These are phyloP conservation scores for Eubucco bourcierii DNA, from an alignment of 2,113 vertebrate species.

Conservation along the genomic window DNA sequence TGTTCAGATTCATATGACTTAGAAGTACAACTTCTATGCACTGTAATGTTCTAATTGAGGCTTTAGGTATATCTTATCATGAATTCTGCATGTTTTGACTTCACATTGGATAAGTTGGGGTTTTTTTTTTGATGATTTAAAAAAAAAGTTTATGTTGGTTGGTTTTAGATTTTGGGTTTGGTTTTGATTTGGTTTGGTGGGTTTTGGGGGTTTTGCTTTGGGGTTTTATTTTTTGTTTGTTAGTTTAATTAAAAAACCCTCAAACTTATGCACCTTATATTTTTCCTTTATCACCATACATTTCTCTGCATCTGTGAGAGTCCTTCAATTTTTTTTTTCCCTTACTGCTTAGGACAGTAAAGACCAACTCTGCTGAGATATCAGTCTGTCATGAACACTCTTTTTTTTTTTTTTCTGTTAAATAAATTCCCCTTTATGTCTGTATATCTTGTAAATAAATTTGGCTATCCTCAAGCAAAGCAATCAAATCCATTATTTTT, in stretches of 20 bases:
- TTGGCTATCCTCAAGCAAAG: not conserved
- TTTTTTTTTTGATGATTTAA: not conserved
- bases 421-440: not conserved
- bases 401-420: not conserved
- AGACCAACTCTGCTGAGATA: not conserved
- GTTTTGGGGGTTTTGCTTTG: not conserved
- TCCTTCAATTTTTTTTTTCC: not conserved
- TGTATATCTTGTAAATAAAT: slow-evolving; percentile 41
- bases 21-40: not conserved
- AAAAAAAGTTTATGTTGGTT: too few species aligned
- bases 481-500: not conserved
- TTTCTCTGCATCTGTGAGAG: not conserved
- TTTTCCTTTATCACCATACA: not conserved
- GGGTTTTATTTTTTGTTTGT: not conserved
- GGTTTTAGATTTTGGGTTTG: too few species aligned
- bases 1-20: not conserved
- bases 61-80: not conserved
- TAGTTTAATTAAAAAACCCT: too few species aligned
- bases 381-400: not conserved
- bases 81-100: not conserved
- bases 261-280: not conserved
- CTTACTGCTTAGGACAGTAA: not conserved
- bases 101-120: not conserved
- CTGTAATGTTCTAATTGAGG: not conserved
- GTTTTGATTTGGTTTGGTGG: too few species aligned